Conservation (phyloP, 1,140 invertebrate genomes). For the Anoplolepis gracilipes region DNA sequence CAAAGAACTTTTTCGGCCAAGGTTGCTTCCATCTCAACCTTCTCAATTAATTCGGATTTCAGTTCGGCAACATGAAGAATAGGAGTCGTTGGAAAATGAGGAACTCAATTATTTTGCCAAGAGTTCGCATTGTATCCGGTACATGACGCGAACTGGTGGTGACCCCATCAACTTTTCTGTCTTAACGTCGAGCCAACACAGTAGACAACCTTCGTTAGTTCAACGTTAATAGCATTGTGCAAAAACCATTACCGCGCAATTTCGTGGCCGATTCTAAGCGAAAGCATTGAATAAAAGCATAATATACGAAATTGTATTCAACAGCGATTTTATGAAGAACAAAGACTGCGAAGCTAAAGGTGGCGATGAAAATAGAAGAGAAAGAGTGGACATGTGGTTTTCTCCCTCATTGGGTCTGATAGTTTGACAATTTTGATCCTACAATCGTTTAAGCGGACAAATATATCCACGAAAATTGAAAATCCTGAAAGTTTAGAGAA, state of each 20-base stretch:
- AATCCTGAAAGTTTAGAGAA: conserved; percentile 49
- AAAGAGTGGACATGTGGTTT: conserved; percentile 1
- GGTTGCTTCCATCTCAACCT: conserved; percentile 21
- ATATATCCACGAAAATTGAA: conserved; percentile 69
- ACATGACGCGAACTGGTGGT: neutral
- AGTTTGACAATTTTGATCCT: conserved; percentile 51
- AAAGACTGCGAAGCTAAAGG: neutral
- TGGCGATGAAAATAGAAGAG: neutral
- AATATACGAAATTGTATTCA: conserved; percentile 58
- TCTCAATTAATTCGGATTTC: conserved; percentile 69
- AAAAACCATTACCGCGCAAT: conserved; percentile 70
- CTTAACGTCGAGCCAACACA: conserved; percentile 26
- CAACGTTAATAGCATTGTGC: conserved; percentile 68
- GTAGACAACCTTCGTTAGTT: conserved; percentile 62
- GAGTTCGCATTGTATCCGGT: conserved; percentile 19
- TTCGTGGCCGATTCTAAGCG: conserved; percentile 34
- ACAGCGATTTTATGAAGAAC: neutral
- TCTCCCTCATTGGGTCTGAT: conserved; percentile 35
- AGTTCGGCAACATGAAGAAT: conserved; percentile 58
- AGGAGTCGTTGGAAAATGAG: conserved; percentile 61
- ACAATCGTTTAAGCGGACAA: conserved; percentile 57
- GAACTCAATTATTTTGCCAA: conserved; percentile 66
- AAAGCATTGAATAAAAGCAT: conserved; percentile 58
- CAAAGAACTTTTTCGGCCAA: neutral
- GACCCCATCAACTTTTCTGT: conserved; percentile 20